These are phyloP conservation scores for Plagiodera versicolora DNA, from an alignment of 2,888 invertebrate genomes.

Conservation along the genomic window DNA sequence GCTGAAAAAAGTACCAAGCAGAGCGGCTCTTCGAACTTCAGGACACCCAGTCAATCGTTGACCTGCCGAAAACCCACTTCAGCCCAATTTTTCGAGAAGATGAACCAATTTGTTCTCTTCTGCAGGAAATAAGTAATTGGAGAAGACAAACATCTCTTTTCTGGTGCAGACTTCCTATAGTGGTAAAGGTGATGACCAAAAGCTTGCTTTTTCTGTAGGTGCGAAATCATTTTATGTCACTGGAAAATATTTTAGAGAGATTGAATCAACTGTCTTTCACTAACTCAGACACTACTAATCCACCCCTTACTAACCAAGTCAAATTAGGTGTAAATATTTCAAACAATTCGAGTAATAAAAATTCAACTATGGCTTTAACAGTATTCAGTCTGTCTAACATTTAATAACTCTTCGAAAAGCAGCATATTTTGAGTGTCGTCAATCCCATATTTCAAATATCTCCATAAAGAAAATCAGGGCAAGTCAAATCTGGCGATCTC, in stretches of 20 bases:
- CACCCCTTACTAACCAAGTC: too few relatives aligned
- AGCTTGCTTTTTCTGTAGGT: conserved; percentile 4
- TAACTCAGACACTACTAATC: background rate
- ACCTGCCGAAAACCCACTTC: too few relatives aligned
- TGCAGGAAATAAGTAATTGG: background rate
- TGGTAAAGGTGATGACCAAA: conserved; percentile 1
- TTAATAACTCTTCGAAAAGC: too few relatives aligned
- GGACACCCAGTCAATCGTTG: conserved; percentile 6
- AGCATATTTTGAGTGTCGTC: too few relatives aligned
- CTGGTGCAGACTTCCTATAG: conserved; percentile 2
- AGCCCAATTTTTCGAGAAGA: background rate
- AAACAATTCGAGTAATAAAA: too few relatives aligned
- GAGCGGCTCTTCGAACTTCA: conserved; percentile 14
- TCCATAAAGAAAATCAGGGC: too few relatives aligned
- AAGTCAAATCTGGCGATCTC: too few relatives aligned
- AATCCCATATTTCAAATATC: too few relatives aligned
- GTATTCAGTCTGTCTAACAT: too few relatives aligned
- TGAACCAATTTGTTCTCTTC: conserved; percentile 11
- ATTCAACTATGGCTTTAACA: too few relatives aligned
- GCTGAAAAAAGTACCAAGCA: background rate
- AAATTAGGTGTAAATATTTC: too few relatives aligned
- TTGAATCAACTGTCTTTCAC: conserved; percentile 4
- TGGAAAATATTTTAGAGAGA: conserved; percentile 5
- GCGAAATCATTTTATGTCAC: background rate
- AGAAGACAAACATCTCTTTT: conserved; percentile 9